phyloP scores from a whole-genome alignment of 2,888 invertebrate species.

The Gryllus longicercus region DNA sequence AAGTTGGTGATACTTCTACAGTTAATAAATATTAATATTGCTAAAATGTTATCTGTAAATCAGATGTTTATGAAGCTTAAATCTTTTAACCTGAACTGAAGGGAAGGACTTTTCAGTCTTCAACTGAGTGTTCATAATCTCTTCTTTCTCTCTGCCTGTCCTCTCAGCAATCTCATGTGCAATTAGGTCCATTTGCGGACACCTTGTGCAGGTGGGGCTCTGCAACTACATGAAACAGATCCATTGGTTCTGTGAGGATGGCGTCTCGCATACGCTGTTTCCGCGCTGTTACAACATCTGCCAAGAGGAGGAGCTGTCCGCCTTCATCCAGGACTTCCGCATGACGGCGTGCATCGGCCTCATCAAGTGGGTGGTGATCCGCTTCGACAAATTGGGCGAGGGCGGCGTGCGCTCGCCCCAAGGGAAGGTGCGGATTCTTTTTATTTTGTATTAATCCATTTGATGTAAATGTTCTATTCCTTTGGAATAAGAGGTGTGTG shows the following conservation, averaged over 20 bases:
- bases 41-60: no score
- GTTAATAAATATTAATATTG: no score
- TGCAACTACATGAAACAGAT: conserved; percentile 74
- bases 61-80: no score
- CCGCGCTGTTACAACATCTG: conserved; percentile 84
- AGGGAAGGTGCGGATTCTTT: conserved; percentile 39
- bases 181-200: background rate
- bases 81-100: no score
- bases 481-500: background rate
- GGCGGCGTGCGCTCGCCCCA: conserved; percentile 47
- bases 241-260: conserved; percentile 81
- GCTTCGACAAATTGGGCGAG: conserved; percentile 52
- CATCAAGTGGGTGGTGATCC: conserved; percentile 70
- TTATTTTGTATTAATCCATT: background rate
- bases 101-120: no score
- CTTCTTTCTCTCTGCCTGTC: no score
- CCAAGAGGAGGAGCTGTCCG: conserved; percentile 74
- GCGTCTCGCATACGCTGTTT: conserved; percentile 74
- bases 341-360: conserved; percentile 82
- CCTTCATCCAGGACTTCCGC: conserved; percentile 85
- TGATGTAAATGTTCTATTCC: background rate
- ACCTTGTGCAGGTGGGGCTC: conserved; percentile 57
- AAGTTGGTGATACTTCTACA: no score
- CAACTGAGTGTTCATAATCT: no score
- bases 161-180: no score